Evolutionary conservation across 37 sponge, comb jelly and placozoan genomes (phyloP).

Genomic region (Halichondria panicea): DNA sequence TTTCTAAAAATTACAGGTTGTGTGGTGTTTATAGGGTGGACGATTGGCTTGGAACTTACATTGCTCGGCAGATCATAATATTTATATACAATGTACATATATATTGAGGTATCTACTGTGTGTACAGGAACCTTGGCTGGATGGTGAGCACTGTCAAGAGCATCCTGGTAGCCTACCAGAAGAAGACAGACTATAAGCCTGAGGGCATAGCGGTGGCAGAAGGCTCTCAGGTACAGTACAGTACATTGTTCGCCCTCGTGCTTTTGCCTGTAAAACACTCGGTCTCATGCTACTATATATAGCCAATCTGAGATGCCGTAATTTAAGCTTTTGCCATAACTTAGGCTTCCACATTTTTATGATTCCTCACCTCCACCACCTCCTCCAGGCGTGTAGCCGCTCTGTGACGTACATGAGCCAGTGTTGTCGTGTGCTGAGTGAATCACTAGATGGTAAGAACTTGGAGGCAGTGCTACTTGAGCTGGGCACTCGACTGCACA

Average conservation of each 20-base stretch:
- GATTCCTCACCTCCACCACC: not conserved
- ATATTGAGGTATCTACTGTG: too few species aligned
- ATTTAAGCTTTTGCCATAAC: not conserved
- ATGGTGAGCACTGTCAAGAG: conserved; percentile 55
- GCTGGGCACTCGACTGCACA: conserved; percentile 81
- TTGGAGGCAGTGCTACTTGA: conserved; percentile 64
- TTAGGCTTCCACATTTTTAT: not conserved
- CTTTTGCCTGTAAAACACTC: too few species aligned
- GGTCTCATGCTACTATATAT: too few species aligned
- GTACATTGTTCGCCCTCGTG: too few species aligned
- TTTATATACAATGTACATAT: too few species aligned
- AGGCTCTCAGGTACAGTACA: conserved; percentile 28
- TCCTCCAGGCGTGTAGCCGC: conserved; percentile 63
- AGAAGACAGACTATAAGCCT: conserved; percentile 83
- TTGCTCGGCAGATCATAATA: too few species aligned
- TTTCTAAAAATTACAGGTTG: too few species aligned
- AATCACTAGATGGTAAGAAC: conserved; percentile 89
- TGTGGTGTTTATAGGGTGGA: too few species aligned
- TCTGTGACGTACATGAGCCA: conserved; percentile 46
- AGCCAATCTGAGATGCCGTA: not conserved
- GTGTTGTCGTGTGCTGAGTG: conserved; percentile 37
- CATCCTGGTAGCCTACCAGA: conserved; percentile 70
- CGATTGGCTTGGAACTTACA: too few species aligned
- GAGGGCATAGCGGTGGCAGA: conserved; percentile 54
- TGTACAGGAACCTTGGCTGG: conserved; percentile 41